A percentile compares a stretch with the other conserved stretches of the same genome.
phyloP scores from a whole-genome alignment of 2,888 invertebrate genomes.

The Lomographa bimaculata region DNA sequence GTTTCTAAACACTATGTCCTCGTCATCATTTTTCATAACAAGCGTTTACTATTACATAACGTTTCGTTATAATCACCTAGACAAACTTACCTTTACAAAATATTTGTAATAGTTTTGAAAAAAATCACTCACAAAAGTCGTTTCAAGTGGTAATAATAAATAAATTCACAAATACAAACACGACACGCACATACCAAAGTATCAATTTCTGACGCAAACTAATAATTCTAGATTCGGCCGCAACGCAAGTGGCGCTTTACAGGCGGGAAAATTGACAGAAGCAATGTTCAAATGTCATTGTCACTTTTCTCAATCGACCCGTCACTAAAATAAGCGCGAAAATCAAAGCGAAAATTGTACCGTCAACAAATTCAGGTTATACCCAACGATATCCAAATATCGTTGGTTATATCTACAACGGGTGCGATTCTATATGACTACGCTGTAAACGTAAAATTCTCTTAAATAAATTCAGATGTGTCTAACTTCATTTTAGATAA shows the following conservation, averaged over 20 bases:
- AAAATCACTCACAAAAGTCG: slow-evolving; percentile 5
- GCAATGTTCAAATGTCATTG: slow-evolving; percentile 25
- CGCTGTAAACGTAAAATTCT: no score
- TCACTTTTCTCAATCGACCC: slow-evolving; percentile 12
- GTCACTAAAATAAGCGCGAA: no score
- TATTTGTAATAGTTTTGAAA: slow-evolving; percentile 19
- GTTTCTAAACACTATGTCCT: slow-evolving; percentile 35
- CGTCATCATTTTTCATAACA: slow-evolving; percentile 43
- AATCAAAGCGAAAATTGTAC: no score
- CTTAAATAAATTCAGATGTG: no score
- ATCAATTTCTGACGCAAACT: slow-evolving; percentile 55
- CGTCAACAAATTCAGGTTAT: no score
- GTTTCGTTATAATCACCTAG: slow-evolving; percentile 32
- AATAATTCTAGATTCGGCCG: slow-evolving; percentile 49
- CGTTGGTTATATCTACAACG: no score
- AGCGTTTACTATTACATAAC: slow-evolving; percentile 64
- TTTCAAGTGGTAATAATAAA: slow-evolving; percentile 9
- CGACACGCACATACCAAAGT: slow-evolving; percentile 46
- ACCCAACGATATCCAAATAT: no score
- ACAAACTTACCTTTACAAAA: slow-evolving; percentile 61
- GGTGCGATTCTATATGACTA: no score
- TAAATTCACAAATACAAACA: slow-evolving; percentile 53
- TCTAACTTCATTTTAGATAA: no score
- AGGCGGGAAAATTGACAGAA: slow-evolving; percentile 43
- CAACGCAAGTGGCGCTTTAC: slow-evolving; percentile 37